These are phyloP conservation scores for Gymnocephalus cernua DNA, from an alignment of 2,113 vertebrate genomes.

Conservation along the genomic window DNA sequence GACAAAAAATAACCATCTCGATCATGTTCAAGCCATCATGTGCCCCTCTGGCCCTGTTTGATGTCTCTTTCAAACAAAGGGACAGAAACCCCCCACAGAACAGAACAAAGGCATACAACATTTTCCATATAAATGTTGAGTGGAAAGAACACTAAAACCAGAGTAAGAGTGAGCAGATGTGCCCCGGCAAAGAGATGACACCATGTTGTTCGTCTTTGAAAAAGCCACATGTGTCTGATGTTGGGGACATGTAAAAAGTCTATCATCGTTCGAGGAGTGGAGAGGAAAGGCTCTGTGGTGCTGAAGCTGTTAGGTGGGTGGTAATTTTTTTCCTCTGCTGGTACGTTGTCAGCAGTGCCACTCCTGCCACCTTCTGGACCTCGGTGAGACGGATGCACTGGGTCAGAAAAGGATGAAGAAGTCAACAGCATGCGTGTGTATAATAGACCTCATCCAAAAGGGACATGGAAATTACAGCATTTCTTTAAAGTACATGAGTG, in stretches of 20 bases:
- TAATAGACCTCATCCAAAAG: not conserved
- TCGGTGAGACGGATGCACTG: slow-evolving; percentile 39
- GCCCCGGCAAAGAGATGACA: slow-evolving; percentile 75
- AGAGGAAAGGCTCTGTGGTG: slow-evolving; percentile 57
- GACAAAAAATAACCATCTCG: slow-evolving; percentile 71
- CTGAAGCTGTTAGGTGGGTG: slow-evolving; percentile 60
- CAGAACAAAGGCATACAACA: slow-evolving; percentile 75
- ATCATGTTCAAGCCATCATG: slow-evolving; percentile 69
- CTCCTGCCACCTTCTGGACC: slow-evolving; percentile 83
- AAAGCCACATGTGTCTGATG: slow-evolving; percentile 79
- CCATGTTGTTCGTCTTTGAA: slow-evolving; percentile 74
- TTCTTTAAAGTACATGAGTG: not conserved
- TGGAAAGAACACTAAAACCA: slow-evolving; percentile 80
- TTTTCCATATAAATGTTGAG: slow-evolving; percentile 79
- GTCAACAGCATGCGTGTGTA: not conserved
- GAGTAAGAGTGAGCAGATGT: slow-evolving; percentile 80
- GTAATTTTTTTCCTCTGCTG: slow-evolving; percentile 36
- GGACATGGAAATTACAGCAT: not conserved
- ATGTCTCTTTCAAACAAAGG: slow-evolving; percentile 73
- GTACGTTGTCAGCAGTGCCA: slow-evolving; percentile 63
- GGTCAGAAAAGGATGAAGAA: not conserved
- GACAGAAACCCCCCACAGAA: slow-evolving; percentile 74
- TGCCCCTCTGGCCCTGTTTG: slow-evolving; percentile 55
- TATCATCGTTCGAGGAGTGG: slow-evolving; percentile 51
- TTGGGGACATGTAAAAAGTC: slow-evolving; percentile 67